phyloP scores from a whole-genome alignment of 2,888 invertebrate genomes.

The Priapulus caudatus region DNA sequence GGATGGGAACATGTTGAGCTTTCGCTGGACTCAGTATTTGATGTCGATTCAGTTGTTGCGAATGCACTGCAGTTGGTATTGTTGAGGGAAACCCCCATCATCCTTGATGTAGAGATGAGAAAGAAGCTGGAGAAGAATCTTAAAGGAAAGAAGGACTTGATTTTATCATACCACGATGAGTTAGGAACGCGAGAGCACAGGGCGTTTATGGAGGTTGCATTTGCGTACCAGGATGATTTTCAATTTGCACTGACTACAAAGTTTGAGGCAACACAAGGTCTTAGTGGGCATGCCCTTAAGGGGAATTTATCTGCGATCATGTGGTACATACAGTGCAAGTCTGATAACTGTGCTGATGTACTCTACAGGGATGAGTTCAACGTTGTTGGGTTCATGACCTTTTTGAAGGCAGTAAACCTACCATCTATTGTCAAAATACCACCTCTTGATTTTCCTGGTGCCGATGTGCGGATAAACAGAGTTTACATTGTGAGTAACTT shows the following conservation, averaged over 20 bases:
- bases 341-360: not conserved
- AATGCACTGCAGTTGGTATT: not conserved
- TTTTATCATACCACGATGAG: not conserved
- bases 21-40: not conserved
- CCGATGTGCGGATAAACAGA: not conserved
- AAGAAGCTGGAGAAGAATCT: not conserved
- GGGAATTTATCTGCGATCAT: not conserved
- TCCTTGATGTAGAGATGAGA: not conserved
- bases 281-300: too few relatives aligned
- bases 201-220: not conserved
- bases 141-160: not conserved
- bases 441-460: not conserved
- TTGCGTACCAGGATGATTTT: not conserved
- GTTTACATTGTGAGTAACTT: not conserved
- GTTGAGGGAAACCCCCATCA: not conserved
- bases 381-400: not conserved
- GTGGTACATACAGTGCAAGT: not conserved
- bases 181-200: not conserved
- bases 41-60: not conserved
- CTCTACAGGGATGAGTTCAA: not conserved
- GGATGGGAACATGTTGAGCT: not conserved
- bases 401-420: not conserved
- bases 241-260: constrained; percentile 1
- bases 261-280: not conserved
- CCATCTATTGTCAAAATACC: not conserved